Evolutionary conservation across 2,888 invertebrate species (phyloP).

Genomic region (Phortica magna): DNA sequence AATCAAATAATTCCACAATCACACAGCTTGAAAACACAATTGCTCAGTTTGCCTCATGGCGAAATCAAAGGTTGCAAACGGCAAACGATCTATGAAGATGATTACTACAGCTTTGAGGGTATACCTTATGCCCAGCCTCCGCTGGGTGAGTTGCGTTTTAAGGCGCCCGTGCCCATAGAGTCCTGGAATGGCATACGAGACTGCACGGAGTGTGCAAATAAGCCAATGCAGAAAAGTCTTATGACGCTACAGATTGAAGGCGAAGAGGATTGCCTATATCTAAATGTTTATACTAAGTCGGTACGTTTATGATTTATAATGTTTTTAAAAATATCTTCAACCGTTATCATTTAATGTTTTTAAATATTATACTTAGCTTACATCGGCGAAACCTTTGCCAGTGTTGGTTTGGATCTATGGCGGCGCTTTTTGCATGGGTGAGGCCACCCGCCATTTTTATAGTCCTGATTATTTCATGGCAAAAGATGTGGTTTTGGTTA

Average conservation of each 20-base stretch:
- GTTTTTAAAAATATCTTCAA: not conserved
- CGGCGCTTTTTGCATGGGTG: slow-evolving; percentile 78
- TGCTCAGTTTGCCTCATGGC: slow-evolving; percentile 59
- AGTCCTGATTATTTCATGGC: slow-evolving; percentile 78
- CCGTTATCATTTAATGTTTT: slow-evolving; percentile 25
- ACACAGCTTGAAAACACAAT: not conserved
- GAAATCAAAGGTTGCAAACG: slow-evolving; percentile 62
- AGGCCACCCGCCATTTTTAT: slow-evolving; percentile 67
- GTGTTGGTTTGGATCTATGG: slow-evolving; percentile 79
- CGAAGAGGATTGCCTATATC: slow-evolving; percentile 79
- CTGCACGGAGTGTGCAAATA: slow-evolving; percentile 66
- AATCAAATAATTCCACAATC: not conserved
- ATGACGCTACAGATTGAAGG: slow-evolving; percentile 71
- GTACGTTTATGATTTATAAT: slow-evolving; percentile 46
- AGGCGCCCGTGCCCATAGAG: slow-evolving; percentile 68
- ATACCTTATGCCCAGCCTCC: slow-evolving; percentile 71
- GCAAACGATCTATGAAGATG: slow-evolving; percentile 56
- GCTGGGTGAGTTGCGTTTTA: slow-evolving; percentile 62
- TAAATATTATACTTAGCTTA: slow-evolving; percentile 49
- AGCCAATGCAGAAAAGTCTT: slow-evolving; percentile 69
- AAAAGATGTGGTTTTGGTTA: slow-evolving; percentile 78
- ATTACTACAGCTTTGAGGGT: slow-evolving; percentile 67
- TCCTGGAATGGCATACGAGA: slow-evolving; percentile 77
- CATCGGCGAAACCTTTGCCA: slow-evolving; percentile 56
- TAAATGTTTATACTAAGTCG: slow-evolving; percentile 78